Conservation (phyloP, 92 coral and sea anemone species). For the Micromussa lordhowensis region DNA sequence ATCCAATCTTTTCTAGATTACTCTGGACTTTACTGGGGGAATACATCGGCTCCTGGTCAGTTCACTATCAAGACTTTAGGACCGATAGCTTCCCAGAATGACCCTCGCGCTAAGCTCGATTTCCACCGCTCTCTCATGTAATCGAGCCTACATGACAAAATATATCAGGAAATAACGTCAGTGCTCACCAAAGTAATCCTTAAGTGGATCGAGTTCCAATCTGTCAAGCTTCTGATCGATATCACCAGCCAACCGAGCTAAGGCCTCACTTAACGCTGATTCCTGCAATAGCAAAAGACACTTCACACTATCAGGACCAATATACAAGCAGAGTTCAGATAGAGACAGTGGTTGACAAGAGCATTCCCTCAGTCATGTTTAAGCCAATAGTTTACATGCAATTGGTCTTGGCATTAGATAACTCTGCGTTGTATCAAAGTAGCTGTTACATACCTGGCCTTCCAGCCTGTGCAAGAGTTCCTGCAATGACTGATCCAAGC, state of each 20-base stretch:
- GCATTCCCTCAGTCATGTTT: background rate
- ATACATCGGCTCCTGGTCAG: too few species aligned
- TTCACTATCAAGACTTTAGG: too few species aligned
- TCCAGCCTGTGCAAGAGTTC: constrained; percentile 83
- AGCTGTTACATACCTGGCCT: constrained; percentile 71
- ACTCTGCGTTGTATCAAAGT: too few species aligned
- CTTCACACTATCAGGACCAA: background rate
- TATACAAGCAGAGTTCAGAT: background rate
- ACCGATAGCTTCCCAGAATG: too few species aligned
- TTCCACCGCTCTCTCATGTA: background rate
- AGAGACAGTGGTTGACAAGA: background rate
- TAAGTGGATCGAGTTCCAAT: constrained; percentile 88
- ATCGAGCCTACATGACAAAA: background rate
- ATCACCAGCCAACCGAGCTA: constrained; percentile 71
- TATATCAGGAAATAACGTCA: background rate
- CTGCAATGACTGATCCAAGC: constrained; percentile 89
- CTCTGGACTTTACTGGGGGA: too few species aligned
- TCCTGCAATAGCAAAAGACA: constrained; percentile 61
- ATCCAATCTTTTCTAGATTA: too few species aligned
- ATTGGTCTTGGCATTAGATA: too few species aligned
- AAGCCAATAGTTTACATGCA: background rate
- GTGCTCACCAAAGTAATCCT: constrained; percentile 85
- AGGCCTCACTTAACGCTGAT: constrained; percentile 80
- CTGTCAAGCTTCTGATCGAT: constrained; percentile 96
- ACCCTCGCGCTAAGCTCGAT: too few species aligned